These are phyloP conservation scores for Haliclona indistincta DNA, from an alignment of 37 sponge, comb jelly and placozoan genomes.

Conservation along the genomic window DNA sequence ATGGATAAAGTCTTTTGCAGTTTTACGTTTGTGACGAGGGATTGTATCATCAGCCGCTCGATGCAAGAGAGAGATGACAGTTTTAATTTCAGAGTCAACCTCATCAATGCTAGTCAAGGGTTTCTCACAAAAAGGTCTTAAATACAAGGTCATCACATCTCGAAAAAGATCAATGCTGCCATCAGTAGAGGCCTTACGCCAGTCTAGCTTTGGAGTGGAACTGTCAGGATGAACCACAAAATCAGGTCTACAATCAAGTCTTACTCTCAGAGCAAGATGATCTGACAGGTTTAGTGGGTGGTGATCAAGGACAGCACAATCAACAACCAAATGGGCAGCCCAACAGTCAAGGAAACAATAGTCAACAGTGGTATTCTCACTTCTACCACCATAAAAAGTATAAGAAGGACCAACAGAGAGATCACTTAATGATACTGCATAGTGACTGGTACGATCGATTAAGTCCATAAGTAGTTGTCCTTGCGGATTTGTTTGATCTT, in stretches of 20 bases:
- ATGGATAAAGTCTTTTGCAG: neutral
- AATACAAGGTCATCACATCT: neutral
- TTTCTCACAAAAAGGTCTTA: neutral
- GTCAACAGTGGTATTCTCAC: neutral
- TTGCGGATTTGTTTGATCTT: neutral
- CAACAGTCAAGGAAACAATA: neutral
- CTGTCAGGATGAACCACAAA: neutral
- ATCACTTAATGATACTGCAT: neutral
- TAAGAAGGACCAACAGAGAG: neutral
- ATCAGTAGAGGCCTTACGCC: slow-evolving; percentile 3
- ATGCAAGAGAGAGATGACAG: neutral
- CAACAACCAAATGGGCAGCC: neutral
- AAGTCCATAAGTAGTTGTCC: neutral
- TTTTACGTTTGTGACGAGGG: neutral
- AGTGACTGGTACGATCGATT: neutral
- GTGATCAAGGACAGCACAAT: neutral
- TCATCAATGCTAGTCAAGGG: slow-evolving; percentile 1
- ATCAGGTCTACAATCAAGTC: neutral
- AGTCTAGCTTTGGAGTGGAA: neutral
- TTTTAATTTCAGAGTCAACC: neutral
- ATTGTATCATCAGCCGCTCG: neutral
- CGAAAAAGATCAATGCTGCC: neutral
- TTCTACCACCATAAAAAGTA: neutral
- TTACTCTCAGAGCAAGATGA: neutral
- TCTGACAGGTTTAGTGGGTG: slow-evolving; percentile 12